A percentile compares a stretch with the other conserved stretches of the same genome.
Evolutionary conservation across 2,797 vertebrate species (phyloP).

Genomic region (Hippopotamyrus pictus): DNA sequence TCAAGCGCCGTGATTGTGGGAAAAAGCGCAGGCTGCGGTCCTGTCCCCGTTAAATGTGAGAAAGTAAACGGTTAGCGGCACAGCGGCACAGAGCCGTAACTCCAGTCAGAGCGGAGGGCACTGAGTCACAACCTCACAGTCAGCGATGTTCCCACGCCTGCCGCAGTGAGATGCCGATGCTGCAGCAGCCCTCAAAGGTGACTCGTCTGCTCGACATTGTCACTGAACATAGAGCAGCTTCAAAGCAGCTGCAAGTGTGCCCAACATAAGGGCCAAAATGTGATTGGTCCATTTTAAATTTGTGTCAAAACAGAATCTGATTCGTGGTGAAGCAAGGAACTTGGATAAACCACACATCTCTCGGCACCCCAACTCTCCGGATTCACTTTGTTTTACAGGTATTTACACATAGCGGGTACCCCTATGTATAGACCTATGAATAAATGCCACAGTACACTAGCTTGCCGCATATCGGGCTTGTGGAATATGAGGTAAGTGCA

Average conservation of each 20-base stretch:
- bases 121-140: background rate
- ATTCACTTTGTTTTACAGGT: background rate
- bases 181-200: background rate
- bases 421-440: background rate
- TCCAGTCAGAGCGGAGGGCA: background rate
- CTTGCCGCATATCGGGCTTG: background rate
- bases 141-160: background rate
- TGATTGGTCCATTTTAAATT: background rate
- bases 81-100: background rate
- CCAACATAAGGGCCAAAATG: background rate
- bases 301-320: background rate
- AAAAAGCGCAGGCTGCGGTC: background rate
- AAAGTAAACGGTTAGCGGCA: background rate
- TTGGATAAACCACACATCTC: background rate
- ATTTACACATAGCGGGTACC: background rate
- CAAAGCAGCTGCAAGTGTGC: background rate
- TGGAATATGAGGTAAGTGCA: background rate
- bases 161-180: background rate
- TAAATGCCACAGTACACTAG: background rate
- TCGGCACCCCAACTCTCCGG: background rate
- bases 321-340: background rate
- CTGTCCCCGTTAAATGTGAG: background rate
- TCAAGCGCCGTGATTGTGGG: background rate
- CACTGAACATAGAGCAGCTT: background rate
- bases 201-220: background rate